Evolutionary conservation across 2,888 invertebrate genomes (phyloP).

Genomic region (Folsomia manolachei): DNA sequence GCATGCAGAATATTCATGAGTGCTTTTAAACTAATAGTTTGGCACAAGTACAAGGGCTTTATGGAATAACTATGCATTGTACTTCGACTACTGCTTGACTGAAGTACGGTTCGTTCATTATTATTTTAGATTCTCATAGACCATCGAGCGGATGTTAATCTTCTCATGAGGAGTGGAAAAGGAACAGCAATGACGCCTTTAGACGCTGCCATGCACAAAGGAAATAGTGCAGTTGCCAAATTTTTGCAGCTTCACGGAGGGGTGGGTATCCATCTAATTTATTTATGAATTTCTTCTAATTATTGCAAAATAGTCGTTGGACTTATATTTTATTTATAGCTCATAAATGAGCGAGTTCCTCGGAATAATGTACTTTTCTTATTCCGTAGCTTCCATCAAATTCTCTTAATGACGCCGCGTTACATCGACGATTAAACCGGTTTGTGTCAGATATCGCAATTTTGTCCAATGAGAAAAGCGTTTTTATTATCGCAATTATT

Average conservation of each 20-base stretch:
- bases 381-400: slow-evolving; percentile 66
- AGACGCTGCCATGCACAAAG: slow-evolving; percentile 83
- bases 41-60: no score
- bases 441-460: not conserved
- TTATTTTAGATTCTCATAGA: slow-evolving; percentile 70
- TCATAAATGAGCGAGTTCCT: no score
- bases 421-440: slow-evolving; percentile 43
- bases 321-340: no score
- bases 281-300: not conserved
- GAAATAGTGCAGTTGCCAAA: slow-evolving; percentile 86
- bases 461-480: not conserved
- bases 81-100: no score
- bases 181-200: slow-evolving; percentile 84
- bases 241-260: slow-evolving; percentile 88
- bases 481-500: not conserved
- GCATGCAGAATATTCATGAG: no score
- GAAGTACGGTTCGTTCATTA: not conserved
- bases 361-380: no score
- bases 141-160: slow-evolving; percentile 79
- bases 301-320: no score
- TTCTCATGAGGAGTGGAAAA: slow-evolving; percentile 75
- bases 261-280: slow-evolving; percentile 14
- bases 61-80: no score
- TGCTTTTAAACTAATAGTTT: no score
- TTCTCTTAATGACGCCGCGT: slow-evolving; percentile 46